Percentiles rank a stretch among this genome's conserved stretches.
Conservation (phyloP, 2,113 vertebrate species). For the Lota lota region DNA sequence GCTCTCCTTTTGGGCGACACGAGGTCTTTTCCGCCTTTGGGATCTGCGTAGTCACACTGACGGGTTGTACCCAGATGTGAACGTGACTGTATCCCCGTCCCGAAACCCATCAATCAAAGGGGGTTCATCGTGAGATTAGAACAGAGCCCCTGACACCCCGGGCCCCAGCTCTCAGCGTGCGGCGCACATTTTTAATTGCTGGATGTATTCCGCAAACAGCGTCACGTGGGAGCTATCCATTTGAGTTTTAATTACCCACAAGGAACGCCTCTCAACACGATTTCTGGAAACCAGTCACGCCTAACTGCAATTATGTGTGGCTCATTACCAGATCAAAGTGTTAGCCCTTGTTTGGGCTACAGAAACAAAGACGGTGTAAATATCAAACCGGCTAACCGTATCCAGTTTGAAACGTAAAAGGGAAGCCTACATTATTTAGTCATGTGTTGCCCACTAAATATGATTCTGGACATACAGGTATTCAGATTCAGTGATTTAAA, state of each 20-base stretch:
- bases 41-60: conserved; percentile 46
- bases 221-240: conserved; percentile 53
- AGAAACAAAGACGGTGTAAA: conserved; percentile 1
- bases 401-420: too few relatives aligned
- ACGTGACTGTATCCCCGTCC: conserved; percentile 18
- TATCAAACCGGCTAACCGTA: too few relatives aligned
- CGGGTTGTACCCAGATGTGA: conserved; percentile 32
- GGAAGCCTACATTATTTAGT: too few relatives aligned
- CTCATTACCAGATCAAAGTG: conserved; percentile 24
- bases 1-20: background rate
- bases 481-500: too few relatives aligned
- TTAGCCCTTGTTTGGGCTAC: conserved; percentile 1
- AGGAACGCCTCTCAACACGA: conserved; percentile 40
- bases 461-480: too few relatives aligned
- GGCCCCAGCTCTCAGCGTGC: conserved; percentile 35
- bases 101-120: conserved; percentile 51
- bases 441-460: too few relatives aligned
- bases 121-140: conserved; percentile 52
- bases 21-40: conserved; percentile 7
- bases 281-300: conserved; percentile 39
- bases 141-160: conserved; percentile 45
- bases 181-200: conserved; percentile 50
- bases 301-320: conserved; percentile 21
- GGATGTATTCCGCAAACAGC: conserved; percentile 48
- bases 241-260: conserved; percentile 58